Conservation (phyloP, 1,140 invertebrate genomes). For the Conopomorpha cramerella region DNA sequence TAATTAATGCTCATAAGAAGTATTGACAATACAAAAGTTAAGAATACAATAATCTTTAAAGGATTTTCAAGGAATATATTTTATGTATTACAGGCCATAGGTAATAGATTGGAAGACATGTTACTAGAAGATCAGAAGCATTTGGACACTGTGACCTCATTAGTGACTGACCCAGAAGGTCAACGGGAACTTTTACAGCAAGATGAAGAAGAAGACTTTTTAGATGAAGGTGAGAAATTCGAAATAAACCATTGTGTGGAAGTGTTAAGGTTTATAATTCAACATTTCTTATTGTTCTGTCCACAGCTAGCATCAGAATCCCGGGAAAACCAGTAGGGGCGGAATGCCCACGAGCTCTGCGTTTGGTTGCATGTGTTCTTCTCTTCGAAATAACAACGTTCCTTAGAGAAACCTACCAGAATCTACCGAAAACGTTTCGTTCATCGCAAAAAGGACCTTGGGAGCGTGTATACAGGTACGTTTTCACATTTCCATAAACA, state of each 20-base stretch:
- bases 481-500: slow-evolving; percentile 5
- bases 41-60: too few relatives aligned
- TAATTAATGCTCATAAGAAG: too few relatives aligned
- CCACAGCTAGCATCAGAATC: slow-evolving; percentile 80
- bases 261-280: too few relatives aligned
- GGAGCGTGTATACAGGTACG: slow-evolving; percentile 75
- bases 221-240: slow-evolving; percentile 79
- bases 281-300: slow-evolving; percentile 1
- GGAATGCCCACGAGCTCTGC: slow-evolving; percentile 87
- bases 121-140: slow-evolving; percentile 75
- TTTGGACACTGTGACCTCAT: slow-evolving; percentile 68
- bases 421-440: slow-evolving; percentile 73
- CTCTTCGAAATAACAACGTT: slow-evolving; percentile 97
- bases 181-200: slow-evolving; percentile 84
- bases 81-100: slow-evolving; percentile 62
- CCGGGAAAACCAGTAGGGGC: slow-evolving; percentile 71
- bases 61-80: too few relatives aligned
- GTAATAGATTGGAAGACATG: slow-evolving; percentile 84
- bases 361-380: slow-evolving; percentile 90
- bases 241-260: not conserved
- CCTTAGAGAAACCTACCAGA: slow-evolving; percentile 92
- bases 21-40: too few relatives aligned
- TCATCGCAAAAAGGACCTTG: slow-evolving; percentile 73
- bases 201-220: slow-evolving; percentile 97
- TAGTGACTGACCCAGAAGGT: slow-evolving; percentile 80